Base-by-base conservation (phyloP, 1,140 invertebrate genomes). In the Calephelis virginiensis region DNA sequence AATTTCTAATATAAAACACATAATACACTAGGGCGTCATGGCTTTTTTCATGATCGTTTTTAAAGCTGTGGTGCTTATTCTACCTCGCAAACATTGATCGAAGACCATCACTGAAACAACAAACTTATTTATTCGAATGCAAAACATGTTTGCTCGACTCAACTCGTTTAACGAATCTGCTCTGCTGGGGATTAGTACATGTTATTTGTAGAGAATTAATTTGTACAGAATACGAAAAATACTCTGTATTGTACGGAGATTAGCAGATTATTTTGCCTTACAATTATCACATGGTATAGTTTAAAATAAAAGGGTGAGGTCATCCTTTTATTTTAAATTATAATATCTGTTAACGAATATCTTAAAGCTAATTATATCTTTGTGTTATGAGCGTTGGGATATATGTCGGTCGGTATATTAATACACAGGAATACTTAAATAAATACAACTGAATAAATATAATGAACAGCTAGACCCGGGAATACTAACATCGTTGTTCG, bases 201-300 rank as follows among this genome's bases (percentile, higher is more conserved):
- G 12, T 56, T 56, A 56, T 56, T 56, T 37, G 28, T 17, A 37
- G 37, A 56, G 53, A 56, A 37, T 56, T 56, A 56, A 56, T 56
- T 56, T 56, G 28, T 56, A 56, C 11, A 3, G 53, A 56, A 10
- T 56, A 56, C 28, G 28, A 56, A 56, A 56, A 56, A 56, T 56
- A 56, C 14, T 37, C 12, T 38, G 14, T 3, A 10, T n/a, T 60
- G 10, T 12, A 37, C 56, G 28, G 56, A 38, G 28, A 12, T 37
- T 37, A 56, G 6, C 6, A 7, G 40, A 7, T 43, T 43, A 8
- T 9, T 43, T 43, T 8, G 1, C 8, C 6, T 9, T 1, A 43
- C 6, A 43, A 43, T 43, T 17, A 53, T 17, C 13, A 53, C 50
- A 13, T 53, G 13, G 9, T 13, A 13, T 17, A 28, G 28, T 28